phyloP scores from a whole-genome alignment of 1,140 invertebrate genomes.

The Glossosoma conforme region DNA sequence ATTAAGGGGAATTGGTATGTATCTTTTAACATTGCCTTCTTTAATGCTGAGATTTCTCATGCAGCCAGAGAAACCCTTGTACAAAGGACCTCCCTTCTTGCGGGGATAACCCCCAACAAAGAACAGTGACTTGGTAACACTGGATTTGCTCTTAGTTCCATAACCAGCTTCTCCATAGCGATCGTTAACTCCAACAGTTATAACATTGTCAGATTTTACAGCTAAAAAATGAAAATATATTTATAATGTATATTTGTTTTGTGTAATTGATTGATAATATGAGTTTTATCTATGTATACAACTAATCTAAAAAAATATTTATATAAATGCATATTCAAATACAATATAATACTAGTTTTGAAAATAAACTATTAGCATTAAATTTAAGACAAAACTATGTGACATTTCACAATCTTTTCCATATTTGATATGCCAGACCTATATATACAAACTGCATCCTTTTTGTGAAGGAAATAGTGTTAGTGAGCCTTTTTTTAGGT shows the following conservation, averaged over 20 bases:
- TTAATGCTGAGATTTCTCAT: constrained; percentile 69
- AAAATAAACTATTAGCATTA: too few species aligned
- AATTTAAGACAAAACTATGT: too few species aligned
- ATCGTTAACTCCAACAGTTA: constrained; percentile 76
- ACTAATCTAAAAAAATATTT: background rate
- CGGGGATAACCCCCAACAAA: constrained; percentile 85
- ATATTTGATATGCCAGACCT: too few species aligned
- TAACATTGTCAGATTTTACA: constrained; percentile 77
- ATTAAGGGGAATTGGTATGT: constrained; percentile 54
- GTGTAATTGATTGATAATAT: constrained; percentile 14
- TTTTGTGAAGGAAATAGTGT: too few species aligned
- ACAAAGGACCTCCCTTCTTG: constrained; percentile 53
- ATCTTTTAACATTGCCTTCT: constrained; percentile 54
- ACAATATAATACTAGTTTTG: background rate
- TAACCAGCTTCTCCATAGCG: constrained; percentile 60
- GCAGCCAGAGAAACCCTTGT: constrained; percentile 76
- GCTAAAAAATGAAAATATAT: constrained; percentile 52
- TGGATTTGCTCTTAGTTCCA: constrained; percentile 59
- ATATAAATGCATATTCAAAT: background rate
- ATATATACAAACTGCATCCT: too few species aligned
- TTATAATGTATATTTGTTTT: constrained; percentile 8
- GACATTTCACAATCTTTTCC: too few species aligned
- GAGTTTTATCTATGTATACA: too few species aligned
- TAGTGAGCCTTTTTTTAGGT: too few species aligned
- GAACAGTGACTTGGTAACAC: constrained; percentile 78